Conservation (phyloP, 2,888 invertebrate species). For the Drosophila multiciliata region DNA sequence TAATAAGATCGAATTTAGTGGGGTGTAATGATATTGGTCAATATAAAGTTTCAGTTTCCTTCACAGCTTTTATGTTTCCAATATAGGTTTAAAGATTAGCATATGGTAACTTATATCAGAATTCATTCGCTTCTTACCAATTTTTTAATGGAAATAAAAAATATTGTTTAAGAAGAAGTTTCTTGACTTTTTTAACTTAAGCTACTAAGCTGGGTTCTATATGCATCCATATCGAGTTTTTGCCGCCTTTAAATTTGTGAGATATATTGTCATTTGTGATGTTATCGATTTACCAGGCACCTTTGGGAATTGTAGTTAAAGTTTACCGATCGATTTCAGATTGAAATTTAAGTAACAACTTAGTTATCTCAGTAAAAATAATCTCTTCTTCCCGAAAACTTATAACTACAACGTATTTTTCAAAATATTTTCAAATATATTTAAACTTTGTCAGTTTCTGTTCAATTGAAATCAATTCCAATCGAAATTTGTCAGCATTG, state of each 20-base stretch:
- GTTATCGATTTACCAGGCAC: background rate
- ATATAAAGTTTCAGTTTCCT: background rate
- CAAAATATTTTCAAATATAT: too few relatives aligned
- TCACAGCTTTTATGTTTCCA: background rate
- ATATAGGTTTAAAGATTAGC: background rate
- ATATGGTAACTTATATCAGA: background rate
- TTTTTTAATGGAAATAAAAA: background rate
- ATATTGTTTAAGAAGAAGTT: background rate
- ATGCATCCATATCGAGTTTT: background rate
- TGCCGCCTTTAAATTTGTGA: background rate
- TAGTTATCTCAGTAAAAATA: too few relatives aligned
- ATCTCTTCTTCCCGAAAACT: background rate
- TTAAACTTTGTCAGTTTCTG: background rate
- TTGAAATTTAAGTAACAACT: too few relatives aligned
- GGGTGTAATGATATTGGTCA: background rate
- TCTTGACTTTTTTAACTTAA: background rate
- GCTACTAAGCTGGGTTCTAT: background rate
- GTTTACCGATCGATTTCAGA: background rate
- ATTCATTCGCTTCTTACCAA: background rate
- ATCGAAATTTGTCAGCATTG: background rate
- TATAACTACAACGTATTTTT: too few relatives aligned
- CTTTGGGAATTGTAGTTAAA: background rate
- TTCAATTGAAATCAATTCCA: background rate
- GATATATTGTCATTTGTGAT: background rate
- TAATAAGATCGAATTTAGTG: background rate